Evolutionary conservation across 1,140 invertebrate genomes (phyloP).

Genomic region (Camponotus vicinus): DNA sequence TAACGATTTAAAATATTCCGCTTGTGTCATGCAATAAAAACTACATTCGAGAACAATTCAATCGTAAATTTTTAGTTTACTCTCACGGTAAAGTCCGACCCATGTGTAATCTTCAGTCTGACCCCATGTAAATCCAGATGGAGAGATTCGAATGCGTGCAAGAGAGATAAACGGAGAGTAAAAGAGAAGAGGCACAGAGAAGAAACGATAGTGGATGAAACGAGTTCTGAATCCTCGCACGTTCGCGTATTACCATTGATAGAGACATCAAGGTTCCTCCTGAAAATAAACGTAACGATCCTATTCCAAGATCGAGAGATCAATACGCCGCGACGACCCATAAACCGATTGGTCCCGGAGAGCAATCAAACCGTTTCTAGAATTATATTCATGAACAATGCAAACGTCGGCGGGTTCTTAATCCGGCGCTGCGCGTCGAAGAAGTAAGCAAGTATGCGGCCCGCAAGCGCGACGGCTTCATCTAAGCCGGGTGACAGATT

Average conservation of each 20-base stretch:
- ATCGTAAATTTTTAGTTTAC: constrained; percentile 42
- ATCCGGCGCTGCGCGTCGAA: constrained; percentile 9
- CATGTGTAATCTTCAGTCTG: constrained; percentile 71
- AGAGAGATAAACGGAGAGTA: constrained; percentile 24
- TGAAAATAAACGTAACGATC: constrained; percentile 74
- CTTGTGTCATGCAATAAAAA: background rate
- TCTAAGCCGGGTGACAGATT: constrained; percentile 37
- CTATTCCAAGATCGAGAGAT: constrained; percentile 70
- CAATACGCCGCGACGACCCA: constrained; percentile 68
- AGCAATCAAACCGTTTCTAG: constrained; percentile 40
- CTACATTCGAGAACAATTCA: constrained; percentile 5
- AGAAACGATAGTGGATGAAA: constrained; percentile 54
- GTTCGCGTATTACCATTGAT: constrained; percentile 74
- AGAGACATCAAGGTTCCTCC: constrained; percentile 49
- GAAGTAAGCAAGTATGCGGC: background rate
- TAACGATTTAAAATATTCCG: constrained; percentile 11
- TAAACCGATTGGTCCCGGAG: constrained; percentile 46
- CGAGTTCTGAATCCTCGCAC: constrained; percentile 71
- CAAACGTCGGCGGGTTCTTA: constrained; percentile 39
- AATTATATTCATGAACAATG: constrained; percentile 67
- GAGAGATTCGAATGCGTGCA: constrained; percentile 14
- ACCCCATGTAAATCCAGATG: constrained; percentile 71
- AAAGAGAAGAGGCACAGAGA: background rate
- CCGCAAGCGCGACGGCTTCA: constrained; percentile 15
- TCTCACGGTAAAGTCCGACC: background rate